Percentiles rank a stretch among this genome's conserved stretches.
phyloP scores from a whole-genome alignment of 2,888 invertebrate species.

The Zaprionus lineosus region DNA sequence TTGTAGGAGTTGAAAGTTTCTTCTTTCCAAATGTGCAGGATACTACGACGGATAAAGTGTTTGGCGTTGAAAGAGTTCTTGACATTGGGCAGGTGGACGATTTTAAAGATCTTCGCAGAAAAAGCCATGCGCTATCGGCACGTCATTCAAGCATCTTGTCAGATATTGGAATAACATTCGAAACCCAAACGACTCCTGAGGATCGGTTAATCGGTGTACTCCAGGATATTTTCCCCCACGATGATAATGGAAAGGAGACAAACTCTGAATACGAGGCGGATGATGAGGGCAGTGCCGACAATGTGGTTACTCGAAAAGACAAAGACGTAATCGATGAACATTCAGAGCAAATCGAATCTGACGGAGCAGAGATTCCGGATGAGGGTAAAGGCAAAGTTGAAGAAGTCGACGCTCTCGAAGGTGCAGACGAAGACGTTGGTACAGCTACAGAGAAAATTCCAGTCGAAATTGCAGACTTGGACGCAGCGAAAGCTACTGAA shows the following conservation, averaged over 20 bases:
- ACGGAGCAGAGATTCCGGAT: not conserved
- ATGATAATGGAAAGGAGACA: not conserved
- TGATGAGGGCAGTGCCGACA: conserved; percentile 32
- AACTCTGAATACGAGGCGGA: conserved; percentile 41
- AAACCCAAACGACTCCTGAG: conserved; percentile 20
- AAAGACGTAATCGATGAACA: too few species aligned
- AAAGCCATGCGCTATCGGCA: too few species aligned
- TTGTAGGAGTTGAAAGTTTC: too few species aligned
- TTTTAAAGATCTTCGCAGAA: conserved; percentile 12
- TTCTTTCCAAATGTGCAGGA: too few species aligned
- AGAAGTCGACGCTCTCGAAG: not conserved
- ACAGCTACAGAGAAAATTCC: too few species aligned
- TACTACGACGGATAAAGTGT: not conserved
- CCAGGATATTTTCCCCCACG: too few species aligned
- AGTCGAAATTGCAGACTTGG: too few species aligned
- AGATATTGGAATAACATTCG: conserved; percentile 29
- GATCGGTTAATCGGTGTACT: conserved; percentile 28
- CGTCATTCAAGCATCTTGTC: not conserved
- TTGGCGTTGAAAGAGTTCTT: conserved; percentile 31
- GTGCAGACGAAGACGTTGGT: too few species aligned
- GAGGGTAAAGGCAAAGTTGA: not conserved
- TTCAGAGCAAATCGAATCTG: too few species aligned
- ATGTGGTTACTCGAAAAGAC: too few species aligned
- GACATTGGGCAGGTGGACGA: conserved; percentile 32
- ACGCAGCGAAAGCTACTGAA: too few species aligned